Base-by-base conservation (phyloP, 2,797 vertebrate genomes). In the Pterois miles region DNA sequence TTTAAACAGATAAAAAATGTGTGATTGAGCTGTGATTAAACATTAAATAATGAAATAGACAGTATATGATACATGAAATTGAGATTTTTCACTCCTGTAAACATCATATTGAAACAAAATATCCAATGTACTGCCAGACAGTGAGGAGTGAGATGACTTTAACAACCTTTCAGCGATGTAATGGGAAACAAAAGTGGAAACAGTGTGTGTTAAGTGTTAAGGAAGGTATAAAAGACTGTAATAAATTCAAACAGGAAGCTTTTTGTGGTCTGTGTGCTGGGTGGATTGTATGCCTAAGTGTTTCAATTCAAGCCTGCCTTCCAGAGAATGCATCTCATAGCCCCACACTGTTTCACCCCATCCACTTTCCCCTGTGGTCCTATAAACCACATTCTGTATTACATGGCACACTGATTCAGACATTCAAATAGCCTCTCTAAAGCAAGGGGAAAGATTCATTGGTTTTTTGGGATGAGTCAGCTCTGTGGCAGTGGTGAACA, bases 381-480 rank as follows among this genome's bases (percentile, higher is more conserved):
- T 65, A 73, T 91, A 90, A 87, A 86, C 76, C 79, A 83, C 82
- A 74, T 85, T 77, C 85, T 84, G 81, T 72, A 91, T 92, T 90
- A 86, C 89, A 92, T 85, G 89, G 83, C 78, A 83, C 79, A 84
- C 72, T 90, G 84, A 88, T 72, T 89, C 85, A 86, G 85, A 84
- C 77, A 86, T 87, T 90, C 71, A 89, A 84, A 88, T 84, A 50
- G 80, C 69, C 66, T 60, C 33, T 82, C 62, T 63, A 81, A 70
- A 83, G 78, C 81, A 79, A 71, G 43, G 38, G 52, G 59, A 46
- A 29, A 76, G 53, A 86, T 82, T 86, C 78, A 88, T 84, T 85
- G 81, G 79, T 78, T 81, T 80, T 87, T 87, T 74, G 67, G 80
- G 63, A 81, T 85, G 82, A 91, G 60, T 89, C 76, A 89, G 86